Conservation (phyloP, 2,888 invertebrate species). For the Rhopalosiphum nymphaeae region DNA sequence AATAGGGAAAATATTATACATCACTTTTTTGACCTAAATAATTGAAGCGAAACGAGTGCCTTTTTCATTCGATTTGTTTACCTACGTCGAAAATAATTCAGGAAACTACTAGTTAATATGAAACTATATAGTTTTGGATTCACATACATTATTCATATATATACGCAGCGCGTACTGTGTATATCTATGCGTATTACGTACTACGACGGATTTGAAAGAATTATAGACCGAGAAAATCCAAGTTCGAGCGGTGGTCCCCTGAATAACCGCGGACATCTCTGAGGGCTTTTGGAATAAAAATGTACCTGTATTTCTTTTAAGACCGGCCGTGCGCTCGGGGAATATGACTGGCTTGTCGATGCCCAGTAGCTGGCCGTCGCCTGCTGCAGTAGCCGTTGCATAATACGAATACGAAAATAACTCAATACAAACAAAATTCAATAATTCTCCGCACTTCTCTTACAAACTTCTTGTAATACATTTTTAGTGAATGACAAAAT, state of each 20-base stretch:
- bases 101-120: neutral
- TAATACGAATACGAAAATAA: neutral
- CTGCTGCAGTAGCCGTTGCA: neutral
- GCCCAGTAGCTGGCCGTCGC: neutral
- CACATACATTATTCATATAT: neutral
- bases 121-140: conserved; percentile 3
- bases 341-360: neutral
- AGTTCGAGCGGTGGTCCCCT: neutral
- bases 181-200: neutral
- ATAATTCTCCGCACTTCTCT: neutral
- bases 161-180: neutral
- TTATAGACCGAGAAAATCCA: conserved; percentile 2
- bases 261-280: neutral
- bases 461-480: neutral
- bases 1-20: neutral
- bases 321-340: neutral
- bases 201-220: neutral
- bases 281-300: neutral
- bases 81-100: neutral
- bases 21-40: neutral
- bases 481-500: neutral
- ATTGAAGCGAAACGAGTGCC: neutral
- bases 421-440: neutral
- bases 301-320: neutral
- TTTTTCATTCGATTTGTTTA: conserved; percentile 9